Conservation (phyloP, 1,140 invertebrate genomes). For the Sinella curviseta region DNA sequence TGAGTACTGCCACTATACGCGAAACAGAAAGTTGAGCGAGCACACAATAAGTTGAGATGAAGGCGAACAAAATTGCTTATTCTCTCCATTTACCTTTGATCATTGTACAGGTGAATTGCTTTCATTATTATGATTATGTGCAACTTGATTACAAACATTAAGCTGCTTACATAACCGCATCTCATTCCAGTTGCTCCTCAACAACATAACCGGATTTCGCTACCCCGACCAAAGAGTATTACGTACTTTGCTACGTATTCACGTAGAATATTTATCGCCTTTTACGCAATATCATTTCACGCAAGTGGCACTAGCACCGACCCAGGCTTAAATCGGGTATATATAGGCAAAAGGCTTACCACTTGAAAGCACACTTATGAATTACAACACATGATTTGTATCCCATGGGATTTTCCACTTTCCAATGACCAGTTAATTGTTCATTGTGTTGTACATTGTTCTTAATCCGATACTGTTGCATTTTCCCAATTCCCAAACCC, state of each 20-base stretch:
- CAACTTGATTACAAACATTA: not conserved
- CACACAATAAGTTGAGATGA: not conserved
- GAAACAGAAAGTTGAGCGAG: not conserved
- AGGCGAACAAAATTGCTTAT: not conserved
- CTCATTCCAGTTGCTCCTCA: no score
- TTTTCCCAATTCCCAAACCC: not conserved
- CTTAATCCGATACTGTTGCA: not conserved
- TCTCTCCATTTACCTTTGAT: not conserved
- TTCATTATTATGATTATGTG: not conserved
- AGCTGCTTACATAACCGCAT: not conserved
- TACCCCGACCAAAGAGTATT: no score
- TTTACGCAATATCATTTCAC: no score
- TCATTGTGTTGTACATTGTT: not conserved
- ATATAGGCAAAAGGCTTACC: not conserved
- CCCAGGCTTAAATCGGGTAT: no score
- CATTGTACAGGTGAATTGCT: not conserved
- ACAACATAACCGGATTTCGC: no score
- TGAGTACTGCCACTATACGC: not conserved
- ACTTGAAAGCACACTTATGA: not conserved
- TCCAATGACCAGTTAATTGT: not conserved
- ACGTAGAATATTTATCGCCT: no score
- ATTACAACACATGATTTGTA: not conserved
- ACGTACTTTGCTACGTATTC: no score
- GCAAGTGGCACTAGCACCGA: not conserved
- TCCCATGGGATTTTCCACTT: not conserved